Evolutionary conservation across 2,888 invertebrate genomes (phyloP), one percentile per base, ranked within the genome.

Genomic region (Plagiodera versicolora): DNA sequence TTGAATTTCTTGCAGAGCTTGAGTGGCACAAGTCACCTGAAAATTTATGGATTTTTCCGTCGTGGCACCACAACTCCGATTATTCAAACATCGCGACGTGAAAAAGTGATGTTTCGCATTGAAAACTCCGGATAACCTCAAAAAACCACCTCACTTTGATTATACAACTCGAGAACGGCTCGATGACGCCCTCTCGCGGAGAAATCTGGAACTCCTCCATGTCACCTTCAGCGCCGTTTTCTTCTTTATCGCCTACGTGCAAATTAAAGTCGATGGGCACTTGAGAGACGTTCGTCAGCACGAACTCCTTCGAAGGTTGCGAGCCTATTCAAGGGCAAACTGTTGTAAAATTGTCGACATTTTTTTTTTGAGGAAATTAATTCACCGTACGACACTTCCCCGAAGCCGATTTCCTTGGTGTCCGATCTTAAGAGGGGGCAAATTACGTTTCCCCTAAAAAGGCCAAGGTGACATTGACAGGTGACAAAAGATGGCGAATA

Each of bases 391-490:
- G 87, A 82, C 11, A 85, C 81, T 46, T 73, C 76, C 35, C 84
- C 86, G 73, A 87, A 87, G 76, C 87, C 83, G 49, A 88, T 74
- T 64, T 79, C 80, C 0, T 81, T 79, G 35, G 81, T 77, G 65
- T 83, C 82, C 66, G 86, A 84, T 71, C 76, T 81, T 20, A 88
- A 71, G 8, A 84, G 81, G 1, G 88, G 88, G 70, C 85, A 86
- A 57, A 87, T 78, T 1, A 87, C 81, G 72, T 81, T 83, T 14
- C 88, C 88, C 69, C 88, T 88, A 75, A 62, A 83, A 81, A n/a
- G n/a, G n/a, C 60, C 52, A 16, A 17, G 35, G 16, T 17, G 10
- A n/a, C n/a, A n/a, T n/a, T n/a, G 11, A 3, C n/a, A 48, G 48
- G 6, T 48, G 5, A 55, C 17, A 14, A 20, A 19, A 55, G 18